Evolutionary conservation across 1,140 invertebrate genomes (phyloP), one percentile per base, ranked within the genome.

Genomic region (Zaprionus camerounensis): DNA sequence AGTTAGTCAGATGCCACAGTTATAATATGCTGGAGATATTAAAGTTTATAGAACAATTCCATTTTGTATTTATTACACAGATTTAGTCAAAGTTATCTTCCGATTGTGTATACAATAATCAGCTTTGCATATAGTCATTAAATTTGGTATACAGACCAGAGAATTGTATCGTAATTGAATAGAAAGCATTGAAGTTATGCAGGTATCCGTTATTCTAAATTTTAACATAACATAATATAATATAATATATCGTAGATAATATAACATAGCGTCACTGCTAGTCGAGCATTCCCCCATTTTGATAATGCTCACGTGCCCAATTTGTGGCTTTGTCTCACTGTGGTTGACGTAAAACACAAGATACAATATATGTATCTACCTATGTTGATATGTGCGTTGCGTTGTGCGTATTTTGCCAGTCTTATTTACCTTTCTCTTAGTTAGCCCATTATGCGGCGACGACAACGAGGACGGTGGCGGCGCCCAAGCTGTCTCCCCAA

Each of bases 321-420:
- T 24, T 51, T 51, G 11, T 22, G 46, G 46, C 15, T 46, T 46
- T 13, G 36, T 38, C 36, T 38, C 36, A 13, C 13, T 38, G 5
- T 22, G 20, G 46, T 51, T 51, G 46, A 51, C 46, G 46, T 24
- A 51, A 24, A 51, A 51, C 31, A 12, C 1, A 51, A 22, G 46
- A 51, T 51, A 51, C 24, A 51, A 51, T 51, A 51, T n/a, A n/a
- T n/a, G n/a, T 51, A 51, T 51, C 20, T 49, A 17, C n/a, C n/a
- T 41, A 3, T n/a, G 38, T 41, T 15, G n/a, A 5, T 15, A 41
- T 41, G 38, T 41, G 15, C 15, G 13, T n/a, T 41, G 15, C 15
- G 13, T n/a, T 41, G 15, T 41, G 38, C 12, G 38, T 15, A 41
- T 13, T n/a, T 41, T n/a, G 38, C 15, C 38, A 49, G 46, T 9